These are phyloP conservation scores for Scaptomyza cyrtandrae DNA, from an alignment of 2,888 invertebrate genomes.

Conservation along the genomic window DNA sequence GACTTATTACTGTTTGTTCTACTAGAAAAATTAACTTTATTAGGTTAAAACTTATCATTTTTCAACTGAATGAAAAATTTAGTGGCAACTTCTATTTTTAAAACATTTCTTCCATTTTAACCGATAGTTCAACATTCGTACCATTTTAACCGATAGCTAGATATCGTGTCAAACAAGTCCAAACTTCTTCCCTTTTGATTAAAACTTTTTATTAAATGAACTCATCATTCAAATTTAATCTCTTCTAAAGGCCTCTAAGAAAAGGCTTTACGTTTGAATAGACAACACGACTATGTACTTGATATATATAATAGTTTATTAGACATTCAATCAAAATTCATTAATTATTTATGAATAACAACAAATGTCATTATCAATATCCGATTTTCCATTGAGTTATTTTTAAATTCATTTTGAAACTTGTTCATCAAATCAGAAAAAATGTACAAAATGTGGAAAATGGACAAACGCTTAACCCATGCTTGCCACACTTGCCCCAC, in stretches of 20 bases:
- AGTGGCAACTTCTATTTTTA: no score
- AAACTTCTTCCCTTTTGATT: no score
- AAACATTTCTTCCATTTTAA: no score
- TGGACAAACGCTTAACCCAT: slow-evolving; percentile 21
- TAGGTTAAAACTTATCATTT: no score
- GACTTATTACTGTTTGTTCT: slow-evolving; percentile 4
- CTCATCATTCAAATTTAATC: no score
- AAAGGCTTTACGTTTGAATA: no score
- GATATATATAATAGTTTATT: background rate
- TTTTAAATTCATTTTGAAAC: slow-evolving; percentile 14
- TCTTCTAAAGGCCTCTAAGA: no score
- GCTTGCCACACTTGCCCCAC: slow-evolving; percentile 1
- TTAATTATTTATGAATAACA: background rate
- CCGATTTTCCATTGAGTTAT: slow-evolving; percentile 14
- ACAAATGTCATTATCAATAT: background rate
- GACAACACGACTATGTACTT: background rate
- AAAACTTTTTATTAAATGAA: no score
- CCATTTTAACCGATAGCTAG: no score
- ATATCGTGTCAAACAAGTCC: no score
- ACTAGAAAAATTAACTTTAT: no score
- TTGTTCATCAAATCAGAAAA: background rate
- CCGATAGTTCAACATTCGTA: background rate
- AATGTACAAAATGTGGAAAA: background rate
- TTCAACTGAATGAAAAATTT: no score
- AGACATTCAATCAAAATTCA: background rate